Evolutionary conservation across 2,113 vertebrate genomes (phyloP), one percentile per base, ranked within the genome.

Genomic region (Lophius piscatorius): DNA sequence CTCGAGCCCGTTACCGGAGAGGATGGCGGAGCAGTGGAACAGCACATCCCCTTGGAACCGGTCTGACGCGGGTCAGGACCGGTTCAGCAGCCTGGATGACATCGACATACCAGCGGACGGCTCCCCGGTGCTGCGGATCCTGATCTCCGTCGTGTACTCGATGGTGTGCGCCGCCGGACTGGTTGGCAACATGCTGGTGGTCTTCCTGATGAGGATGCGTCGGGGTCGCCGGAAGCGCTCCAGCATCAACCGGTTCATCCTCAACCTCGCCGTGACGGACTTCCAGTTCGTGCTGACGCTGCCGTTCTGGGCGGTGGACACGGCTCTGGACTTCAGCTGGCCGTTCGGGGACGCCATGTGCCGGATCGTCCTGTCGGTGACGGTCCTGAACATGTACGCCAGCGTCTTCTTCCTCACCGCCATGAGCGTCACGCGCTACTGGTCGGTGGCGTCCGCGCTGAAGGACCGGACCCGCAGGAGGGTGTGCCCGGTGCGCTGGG

Each of bases 271-370:
- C 0, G 88, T 93, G 17, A 98, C 96, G 0, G 96, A 98, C 84
- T 94, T 98, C 39, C 94, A 96, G 82, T 98, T 98, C 38, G 95
- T 96, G 38, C 87, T 98, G 63, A 95, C 94, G 0, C 70, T 98
- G 71, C 96, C 96, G 0, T 96, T 98, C 88, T 98, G 96, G 95
- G 96, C 96, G 0, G 94, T 94, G 87, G 96, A 98, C 75, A 95
- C 90, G 0, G 95, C 95, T 0, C 72, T 95, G 56, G 96, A 98
- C 85, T 98, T 97, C 90, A 94, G 88, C 79, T 96, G 96, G 96
- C 94, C 95, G 18, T 97, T 97, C 0, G 96, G 96, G 12, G 89
- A 91, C 62, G 91, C 92, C 16, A 96, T 97, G 95, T 98, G 96
- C 46, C 96, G 95, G 83, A 90, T 97, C 0, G 88, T 96, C 16